Percentiles rank a stretch among this genome's conserved stretches.
These are phyloP conservation scores for Aegotheles bennettii DNA, from an alignment of 2,113 vertebrate genomes.

Conservation along the genomic window DNA sequence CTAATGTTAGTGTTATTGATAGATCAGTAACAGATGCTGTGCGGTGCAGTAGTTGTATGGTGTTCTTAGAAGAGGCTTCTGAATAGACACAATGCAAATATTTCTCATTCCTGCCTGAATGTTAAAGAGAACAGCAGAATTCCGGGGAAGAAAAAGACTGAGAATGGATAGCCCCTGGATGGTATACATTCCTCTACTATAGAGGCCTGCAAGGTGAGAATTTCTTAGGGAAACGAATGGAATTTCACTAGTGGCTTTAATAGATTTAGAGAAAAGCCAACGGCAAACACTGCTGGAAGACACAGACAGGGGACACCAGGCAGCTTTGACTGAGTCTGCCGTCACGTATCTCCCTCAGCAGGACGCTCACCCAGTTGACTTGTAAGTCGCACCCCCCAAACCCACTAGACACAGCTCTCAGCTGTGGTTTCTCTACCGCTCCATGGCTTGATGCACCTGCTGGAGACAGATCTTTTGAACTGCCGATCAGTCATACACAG, in stretches of 20 bases:
- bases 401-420: neutral
- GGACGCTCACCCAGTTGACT: neutral
- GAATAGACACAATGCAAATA: neutral
- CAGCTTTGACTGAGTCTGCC: neutral
- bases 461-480: neutral
- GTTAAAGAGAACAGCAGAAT: neutral
- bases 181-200: neutral
- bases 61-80: neutral
- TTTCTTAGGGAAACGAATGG: neutral
- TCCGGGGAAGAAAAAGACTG: rapidly evolving
- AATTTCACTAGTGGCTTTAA: neutral
- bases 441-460: neutral
- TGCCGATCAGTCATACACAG: rapidly evolving
- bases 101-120: neutral
- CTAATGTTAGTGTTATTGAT: neutral
- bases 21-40: neutral
- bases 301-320: neutral
- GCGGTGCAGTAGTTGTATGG: neutral
- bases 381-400: neutral
- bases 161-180: neutral
- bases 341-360: rapidly evolving
- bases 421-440: neutral
- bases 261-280: neutral
- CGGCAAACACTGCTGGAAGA: neutral
- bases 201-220: neutral